Conservation (phyloP, 2,113 vertebrate genomes). For the Lophochroa leadbeateri region DNA sequence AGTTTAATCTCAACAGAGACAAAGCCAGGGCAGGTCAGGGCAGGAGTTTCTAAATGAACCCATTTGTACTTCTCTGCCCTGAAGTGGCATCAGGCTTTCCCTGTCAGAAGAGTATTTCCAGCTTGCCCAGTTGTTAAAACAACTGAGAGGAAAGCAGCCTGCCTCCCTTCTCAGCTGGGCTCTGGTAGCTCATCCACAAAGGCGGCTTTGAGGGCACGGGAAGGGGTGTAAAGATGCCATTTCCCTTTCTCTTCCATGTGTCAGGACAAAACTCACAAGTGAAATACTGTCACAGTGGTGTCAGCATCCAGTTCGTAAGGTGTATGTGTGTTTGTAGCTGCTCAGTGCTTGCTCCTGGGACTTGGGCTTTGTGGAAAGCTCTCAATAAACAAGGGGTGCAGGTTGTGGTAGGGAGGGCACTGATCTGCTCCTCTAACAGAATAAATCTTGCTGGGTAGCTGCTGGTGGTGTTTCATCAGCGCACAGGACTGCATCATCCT, state of each 20-base stretch:
- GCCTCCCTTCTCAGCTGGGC: neutral
- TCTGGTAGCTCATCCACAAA: neutral
- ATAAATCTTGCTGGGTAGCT: neutral
- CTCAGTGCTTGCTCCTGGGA: neutral
- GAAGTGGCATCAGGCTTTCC: neutral
- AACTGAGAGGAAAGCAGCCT: neutral
- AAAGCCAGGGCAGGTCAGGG: neutral
- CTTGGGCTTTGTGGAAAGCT: neutral
- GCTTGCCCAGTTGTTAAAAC: neutral
- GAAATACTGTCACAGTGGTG: neutral
- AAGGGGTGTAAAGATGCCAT: neutral
- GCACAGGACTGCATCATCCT: neutral
- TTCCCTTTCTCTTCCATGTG: neutral
- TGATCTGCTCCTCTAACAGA: neutral
- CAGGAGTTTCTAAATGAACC: neutral
- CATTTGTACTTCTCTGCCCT: neutral
- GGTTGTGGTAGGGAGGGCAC: fast-evolving
- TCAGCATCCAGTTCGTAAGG: neutral
- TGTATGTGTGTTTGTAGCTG: fast-evolving
- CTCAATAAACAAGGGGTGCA: fast-evolving
- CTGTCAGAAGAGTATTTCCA: neutral
- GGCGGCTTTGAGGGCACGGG: neutral
- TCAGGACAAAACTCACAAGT: neutral
- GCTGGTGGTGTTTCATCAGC: neutral
- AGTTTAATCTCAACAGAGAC: neutral